A percentile compares a stretch with the other conserved stretches of the same genome.
These are phyloP conservation scores for Solea solea DNA, from an alignment of 2,113 vertebrate genomes.

Conservation along the genomic window DNA sequence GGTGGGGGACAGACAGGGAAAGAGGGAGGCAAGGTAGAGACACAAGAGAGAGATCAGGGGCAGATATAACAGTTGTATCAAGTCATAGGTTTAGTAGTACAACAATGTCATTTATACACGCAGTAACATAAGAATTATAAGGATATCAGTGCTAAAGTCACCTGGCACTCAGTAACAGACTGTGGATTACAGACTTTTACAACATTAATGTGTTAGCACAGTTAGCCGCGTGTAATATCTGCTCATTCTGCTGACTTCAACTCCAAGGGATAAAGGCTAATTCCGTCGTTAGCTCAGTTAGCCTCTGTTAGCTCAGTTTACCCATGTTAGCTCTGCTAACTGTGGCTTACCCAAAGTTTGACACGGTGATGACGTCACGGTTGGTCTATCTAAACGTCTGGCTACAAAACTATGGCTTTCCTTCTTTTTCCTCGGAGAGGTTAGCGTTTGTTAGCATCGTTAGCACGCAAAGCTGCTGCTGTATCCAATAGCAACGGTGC, in stretches of 20 bases:
- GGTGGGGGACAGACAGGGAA: no score
- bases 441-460: neutral
- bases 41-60: no score
- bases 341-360: fast-evolving
- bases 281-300: neutral
- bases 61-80: no score
- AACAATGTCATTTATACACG: no score
- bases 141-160: no score
- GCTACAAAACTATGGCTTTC: neutral
- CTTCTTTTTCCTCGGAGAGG: no score
- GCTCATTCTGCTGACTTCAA: neutral
- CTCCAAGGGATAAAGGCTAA: neutral
- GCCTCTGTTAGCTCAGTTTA: neutral
- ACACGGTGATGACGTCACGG: neutral
- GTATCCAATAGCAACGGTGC: slow-evolving; percentile 58
- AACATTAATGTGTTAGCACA: no score
- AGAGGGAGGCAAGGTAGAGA: no score
- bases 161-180: no score
- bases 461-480: slow-evolving; percentile 6
- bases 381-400: neutral
- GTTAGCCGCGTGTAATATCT: neutral
- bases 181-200: no score
- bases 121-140: no score
- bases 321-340: neutral
- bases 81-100: no score